phyloP scores from a whole-genome alignment of 2,113 vertebrate species.

The Agapornis roseicollis region DNA sequence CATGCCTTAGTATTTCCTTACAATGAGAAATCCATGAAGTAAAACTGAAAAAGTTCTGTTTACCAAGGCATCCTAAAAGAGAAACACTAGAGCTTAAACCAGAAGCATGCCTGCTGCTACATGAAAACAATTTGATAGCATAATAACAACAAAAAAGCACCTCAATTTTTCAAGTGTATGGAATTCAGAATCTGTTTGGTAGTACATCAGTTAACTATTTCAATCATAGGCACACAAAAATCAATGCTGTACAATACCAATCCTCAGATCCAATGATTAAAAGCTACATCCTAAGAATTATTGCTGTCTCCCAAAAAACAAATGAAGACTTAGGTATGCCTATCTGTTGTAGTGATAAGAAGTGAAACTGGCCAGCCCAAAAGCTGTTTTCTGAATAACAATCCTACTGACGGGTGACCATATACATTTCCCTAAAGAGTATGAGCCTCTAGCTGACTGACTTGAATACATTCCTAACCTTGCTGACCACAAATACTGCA shows the following conservation, averaged over 20 bases:
- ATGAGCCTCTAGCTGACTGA: background rate
- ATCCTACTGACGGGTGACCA: background rate
- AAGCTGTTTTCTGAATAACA: background rate
- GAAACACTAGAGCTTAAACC: background rate
- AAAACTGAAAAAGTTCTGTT: background rate
- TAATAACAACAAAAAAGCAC: rapidly evolving
- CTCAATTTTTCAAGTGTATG: rapidly evolving
- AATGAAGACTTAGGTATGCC: background rate
- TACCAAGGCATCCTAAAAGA: background rate
- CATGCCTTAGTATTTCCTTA: background rate
- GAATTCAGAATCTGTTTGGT: background rate
- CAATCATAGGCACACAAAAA: background rate
- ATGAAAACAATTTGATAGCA: background rate
- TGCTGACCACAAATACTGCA: background rate
- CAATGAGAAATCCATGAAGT: background rate
- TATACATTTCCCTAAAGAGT: background rate
- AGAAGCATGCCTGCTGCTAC: background rate
- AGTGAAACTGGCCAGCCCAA: background rate
- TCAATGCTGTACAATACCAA: background rate
- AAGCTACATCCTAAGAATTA: background rate
- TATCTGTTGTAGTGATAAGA: background rate
- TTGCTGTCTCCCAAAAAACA: background rate
- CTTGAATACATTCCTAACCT: background rate
- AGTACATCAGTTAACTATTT: background rate
- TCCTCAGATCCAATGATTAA: background rate